Base-by-base conservation (phyloP, 2,888 invertebrate genomes). In the Tetragnatha montana region DNA sequence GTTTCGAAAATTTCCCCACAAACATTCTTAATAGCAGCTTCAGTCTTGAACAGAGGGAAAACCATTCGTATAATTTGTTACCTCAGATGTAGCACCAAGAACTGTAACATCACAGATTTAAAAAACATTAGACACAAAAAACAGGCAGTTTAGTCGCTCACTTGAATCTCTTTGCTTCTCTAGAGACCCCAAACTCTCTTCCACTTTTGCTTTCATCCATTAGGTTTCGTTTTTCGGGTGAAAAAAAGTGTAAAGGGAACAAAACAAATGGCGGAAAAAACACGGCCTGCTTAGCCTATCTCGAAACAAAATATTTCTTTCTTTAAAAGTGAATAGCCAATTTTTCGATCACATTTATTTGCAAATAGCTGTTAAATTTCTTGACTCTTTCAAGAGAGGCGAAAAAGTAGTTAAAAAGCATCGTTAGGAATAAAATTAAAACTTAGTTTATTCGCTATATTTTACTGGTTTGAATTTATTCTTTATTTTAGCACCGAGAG, bases 161-260 rank as follows among this genome's bases (percentile, higher is more conserved):
- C 75, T 76, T 50, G 81, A 85, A 85, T 75, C 50, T 75, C 76
- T 81, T 84, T 60, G 82, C 71, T 81, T 75, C 89, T 81, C 85
- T 12, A 6, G 85, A 76, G 89, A 89, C 70, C 49, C 74, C 51
- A 74, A 85, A 89, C 81, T 89, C 84, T 74, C 80, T 84, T 81
- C 84, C 88, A 89, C 84, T 89, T 89, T 84, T 74, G 69, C 73
- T 89, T 84, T 89, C 88, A 89, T 89, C 88, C 88, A 89, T 89
- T 89, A 85, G 81, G 85, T 89, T 85, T 21, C 75, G 80, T 89
- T 84, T 84, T 35, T 35, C 50, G 49, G 50, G 78, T 71, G 51
- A 75, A 76, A 84, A 81, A 75, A n/a, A 75, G 47, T 60, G 60
- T 60, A 60, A 60, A 81, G 49, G 6, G 6, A 81, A 81, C 21